Evolutionary conservation across 2,113 vertebrate genomes (phyloP), one percentile per base, ranked within the genome.

Genomic region (Gorilla gorilla): DNA sequence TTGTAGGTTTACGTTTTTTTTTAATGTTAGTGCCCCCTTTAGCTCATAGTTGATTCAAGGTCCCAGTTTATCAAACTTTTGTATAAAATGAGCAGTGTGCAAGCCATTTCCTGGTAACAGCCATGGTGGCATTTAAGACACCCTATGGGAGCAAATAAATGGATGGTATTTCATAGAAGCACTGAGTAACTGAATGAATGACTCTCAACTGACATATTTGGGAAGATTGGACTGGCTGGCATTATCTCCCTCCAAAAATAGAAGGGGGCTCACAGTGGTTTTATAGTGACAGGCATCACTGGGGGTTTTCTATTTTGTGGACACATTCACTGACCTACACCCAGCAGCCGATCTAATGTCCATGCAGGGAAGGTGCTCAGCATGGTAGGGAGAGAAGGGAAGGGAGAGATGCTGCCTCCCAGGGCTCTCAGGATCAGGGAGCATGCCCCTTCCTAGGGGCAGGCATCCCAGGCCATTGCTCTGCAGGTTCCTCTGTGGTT

Each of bases 331-430:
- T 43, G 40, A 20, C 35, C 59, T 27, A 0, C 20, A 9, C 4
- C 0, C 18, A 35, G 78, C 45, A 57, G 18, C 57, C 0, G 0
- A 30, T 23, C 52, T 16, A 12, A 6, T 1, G 4, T 45, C 48
- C 32, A 11, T 0, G 52, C 27, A 35, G 75, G 3, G 38, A 59
- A 30, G 23, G 5, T 30, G 3, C 5, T 43, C 48, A 61, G 6
- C 20, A 1, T 23, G 4, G 20, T 6, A 14, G 2, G 55, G 12
- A 66, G 35, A 14, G 20, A 14, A n/a, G 50, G 0, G 12, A 12
- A 0, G 1, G 18, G 32, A 64, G 43, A 40, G 32, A 30, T 5
- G 1, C 57, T 8, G 3, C 16, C 68, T 55, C 40, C 82, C 17
- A 25, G 64, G 45, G 20, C 10, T 12, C 0, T 27, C 43, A 18